Conservation (phyloP, 2,888 invertebrate genomes). For the Asteroscopus sphinx region DNA sequence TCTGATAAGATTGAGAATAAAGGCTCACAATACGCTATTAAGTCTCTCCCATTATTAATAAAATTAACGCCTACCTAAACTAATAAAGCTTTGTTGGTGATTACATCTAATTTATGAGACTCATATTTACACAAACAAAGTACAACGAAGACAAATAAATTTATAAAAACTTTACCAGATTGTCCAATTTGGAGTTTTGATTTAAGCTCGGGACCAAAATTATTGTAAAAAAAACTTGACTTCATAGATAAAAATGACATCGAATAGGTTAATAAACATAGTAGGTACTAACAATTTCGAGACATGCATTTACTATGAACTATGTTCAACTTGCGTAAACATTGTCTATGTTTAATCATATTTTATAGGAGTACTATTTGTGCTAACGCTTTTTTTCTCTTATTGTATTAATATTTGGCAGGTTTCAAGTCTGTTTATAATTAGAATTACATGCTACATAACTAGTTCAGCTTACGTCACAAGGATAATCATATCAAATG, state of each 20-base stretch:
- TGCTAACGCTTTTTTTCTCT: constrained; percentile 65
- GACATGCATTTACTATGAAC: constrained; percentile 36
- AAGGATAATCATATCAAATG: constrained; percentile 29
- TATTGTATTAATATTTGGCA: constrained; percentile 82
- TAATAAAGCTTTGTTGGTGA: constrained; percentile 86
- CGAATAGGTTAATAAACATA: constrained; percentile 19
- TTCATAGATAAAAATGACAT: constrained; percentile 21
- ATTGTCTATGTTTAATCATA: constrained; percentile 34
- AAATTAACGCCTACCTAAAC: constrained; percentile 68
- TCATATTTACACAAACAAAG: constrained; percentile 66
- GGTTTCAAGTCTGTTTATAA: constrained; percentile 73
- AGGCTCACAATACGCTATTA: constrained; percentile 40
- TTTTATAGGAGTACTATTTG: constrained; percentile 60
- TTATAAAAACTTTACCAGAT: constrained; percentile 25
- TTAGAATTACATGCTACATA: constrained; percentile 51
- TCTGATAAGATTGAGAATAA: constrained; percentile 11
- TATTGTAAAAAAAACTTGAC: constrained; percentile 25
- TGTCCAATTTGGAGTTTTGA: constrained; percentile 20
- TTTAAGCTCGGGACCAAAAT: constrained; percentile 12
- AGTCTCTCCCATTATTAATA: constrained; percentile 49
- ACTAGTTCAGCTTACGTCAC: constrained; percentile 44
- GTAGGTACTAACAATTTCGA: constrained; percentile 25
- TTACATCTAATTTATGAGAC: constrained; percentile 73
- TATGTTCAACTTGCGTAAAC: constrained; percentile 45
- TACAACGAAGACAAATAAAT: constrained; percentile 30